Base-by-base conservation (phyloP, 2,888 invertebrate genomes). In the Apotomis capreana region DNA sequence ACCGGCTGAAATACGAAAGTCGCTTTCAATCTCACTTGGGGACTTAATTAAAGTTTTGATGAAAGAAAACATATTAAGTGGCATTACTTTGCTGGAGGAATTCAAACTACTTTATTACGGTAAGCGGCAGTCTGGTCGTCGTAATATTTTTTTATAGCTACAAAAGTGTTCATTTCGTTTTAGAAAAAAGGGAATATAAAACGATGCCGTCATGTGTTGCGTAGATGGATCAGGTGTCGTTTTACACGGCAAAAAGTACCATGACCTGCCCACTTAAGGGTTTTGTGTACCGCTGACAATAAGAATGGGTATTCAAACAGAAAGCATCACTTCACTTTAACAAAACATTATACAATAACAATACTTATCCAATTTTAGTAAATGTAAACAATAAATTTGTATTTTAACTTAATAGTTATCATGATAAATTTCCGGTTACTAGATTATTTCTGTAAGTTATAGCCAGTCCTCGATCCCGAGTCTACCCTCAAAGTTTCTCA, bases 1-100 rank as follows among this genome's bases (percentile, higher is more conserved):
- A 54, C 52, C 49, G 46, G 37, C 37, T 40, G 36, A 40, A 13
- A 61, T 40, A 68, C 12, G 37, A 67, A 71, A 62, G 61, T 51
- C 61, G 46, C 4, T 59, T 63, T 46, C 52, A 70, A 61, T 59
- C 54, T 65, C 54, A 37, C 37, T 37, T 59, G n/a, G 67, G 58
- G 46, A 68, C 26, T 59, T 72, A 72, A 72, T 72, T 72, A 72
- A 72, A 68, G 58, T 61, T 68, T 51, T 51, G 57, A 51, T 46
- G 57, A 52, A 54, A 63, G 58, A 63, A 68, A 68, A 72, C 63
- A 63, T 52, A 58, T 52, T 68, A 51, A 40, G 60, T 46, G 60
- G 37, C 60, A 60, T 54, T 55, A 58, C 51, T 58, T 37, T 37
- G 52, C 54, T 54, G 51, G 54, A 58, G 13, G 58, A 68, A 68